Evolutionary conservation across 2,113 vertebrate genomes (phyloP), one percentile per base, ranked within the genome.

Genomic region (Meles meles): DNA sequence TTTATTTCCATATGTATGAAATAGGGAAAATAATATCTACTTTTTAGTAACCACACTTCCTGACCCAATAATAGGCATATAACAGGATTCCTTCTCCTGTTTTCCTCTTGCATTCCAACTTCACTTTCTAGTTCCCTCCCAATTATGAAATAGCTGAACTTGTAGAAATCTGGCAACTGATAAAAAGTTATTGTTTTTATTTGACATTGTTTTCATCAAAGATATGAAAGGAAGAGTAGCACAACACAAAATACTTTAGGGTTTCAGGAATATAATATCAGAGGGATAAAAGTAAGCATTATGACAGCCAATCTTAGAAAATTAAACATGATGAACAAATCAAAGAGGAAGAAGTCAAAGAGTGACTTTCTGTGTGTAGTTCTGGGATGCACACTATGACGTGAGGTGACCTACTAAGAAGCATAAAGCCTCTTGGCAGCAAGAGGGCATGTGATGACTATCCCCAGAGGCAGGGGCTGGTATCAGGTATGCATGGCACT

Each of bases 241-340:
- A 87, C 9, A 71, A 96, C 67, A 93, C 61, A 87, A 92, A 97
- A 84, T 86, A 63, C 85, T 39, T 34, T 34, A 39, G 67, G 27
- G 25, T 9, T 74, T 72, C 6, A 4, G 57, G 47, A 97, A 80
- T 85, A 59, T 52, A 84, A 59, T 59, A 76, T 86, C 67, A 97
- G 61, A 95, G 59, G 87, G 27, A 93, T 90, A 69, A 89, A 97
- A 93, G 95, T 8, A 37, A 84, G 55, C 82, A 21, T 37, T 13
- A 72, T 79, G 79, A 90, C 34, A 93, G 63, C 23, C 69, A 39
- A 93, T 95, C 65, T 77, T 34, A 93, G 52, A 90, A 96, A 98
- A 96, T 92, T 90, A 93, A 87, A 72, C 12, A 72, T 13, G 21
- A 61, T 37, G 52, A 97, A 85, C 63, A 93, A 90, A 92, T 85